Percentiles rank a stretch among this genome's conserved stretches.
These are phyloP conservation scores for Gisinianus flammeolus DNA, from an alignment of 2,888 invertebrate genomes.

Conservation along the genomic window DNA sequence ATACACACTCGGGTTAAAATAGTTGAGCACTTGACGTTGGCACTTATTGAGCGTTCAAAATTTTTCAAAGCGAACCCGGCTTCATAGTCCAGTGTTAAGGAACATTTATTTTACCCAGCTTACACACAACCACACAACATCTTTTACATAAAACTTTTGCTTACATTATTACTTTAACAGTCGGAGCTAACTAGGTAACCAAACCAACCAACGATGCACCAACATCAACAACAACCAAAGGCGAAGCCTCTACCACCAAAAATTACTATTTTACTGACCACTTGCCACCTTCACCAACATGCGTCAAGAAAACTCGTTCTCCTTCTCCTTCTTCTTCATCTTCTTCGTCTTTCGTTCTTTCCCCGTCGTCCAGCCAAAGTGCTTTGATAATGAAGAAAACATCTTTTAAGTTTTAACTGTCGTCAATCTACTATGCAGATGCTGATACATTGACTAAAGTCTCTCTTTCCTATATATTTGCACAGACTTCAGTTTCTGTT, in stretches of 20 bases:
- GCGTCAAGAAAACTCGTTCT: conserved; percentile 14
- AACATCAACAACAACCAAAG: not conserved
- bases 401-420: too few species aligned
- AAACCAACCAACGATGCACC: not conserved
- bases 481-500: too few species aligned
- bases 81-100: conserved; percentile 23
- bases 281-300: too few species aligned
- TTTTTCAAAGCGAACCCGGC: conserved; percentile 16
- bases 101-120: conserved; percentile 33
- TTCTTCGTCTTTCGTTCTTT: too few species aligned
- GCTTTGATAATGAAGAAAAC: too few species aligned
- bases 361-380: too few species aligned
- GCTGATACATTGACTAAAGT: too few species aligned
- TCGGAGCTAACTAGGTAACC: not conserved
- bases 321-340: too few species aligned
- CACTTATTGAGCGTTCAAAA: conserved; percentile 22
- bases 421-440: too few species aligned
- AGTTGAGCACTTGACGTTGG: conserved; percentile 10
- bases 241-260: too few species aligned
- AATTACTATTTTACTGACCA: too few species aligned
- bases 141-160: not conserved
- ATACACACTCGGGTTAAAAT: not conserved
- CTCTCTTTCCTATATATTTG: too few species aligned
- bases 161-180: not conserved
- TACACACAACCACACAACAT: conserved; percentile 1